A percentile compares a stretch with the other conserved stretches of the same genome.
phyloP scores from a whole-genome alignment of 2,113 vertebrate genomes.

The Lampris incognitus region DNA sequence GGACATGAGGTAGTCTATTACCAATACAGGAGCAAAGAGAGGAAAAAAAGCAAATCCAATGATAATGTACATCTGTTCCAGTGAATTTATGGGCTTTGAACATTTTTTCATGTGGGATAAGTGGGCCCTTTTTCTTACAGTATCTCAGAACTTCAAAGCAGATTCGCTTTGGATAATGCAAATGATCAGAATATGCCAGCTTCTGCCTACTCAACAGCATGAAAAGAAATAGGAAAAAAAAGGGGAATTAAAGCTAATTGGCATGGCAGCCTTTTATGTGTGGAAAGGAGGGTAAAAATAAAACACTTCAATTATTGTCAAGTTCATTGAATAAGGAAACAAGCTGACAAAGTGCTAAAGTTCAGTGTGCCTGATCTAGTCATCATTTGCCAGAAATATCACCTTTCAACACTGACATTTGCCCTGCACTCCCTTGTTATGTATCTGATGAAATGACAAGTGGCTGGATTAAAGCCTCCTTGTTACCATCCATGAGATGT shows the following conservation, averaged over 20 bases:
- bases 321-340: conserved; percentile 78
- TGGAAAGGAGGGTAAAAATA: conserved; percentile 76
- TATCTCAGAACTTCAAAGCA: conserved; percentile 99
- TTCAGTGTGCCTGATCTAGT: conserved; percentile 52
- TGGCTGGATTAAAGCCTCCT: conserved; percentile 50
- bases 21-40: conserved; percentile 88
- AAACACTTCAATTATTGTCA: conserved; percentile 78
- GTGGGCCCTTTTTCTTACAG: conserved; percentile 95
- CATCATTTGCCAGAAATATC: conserved; percentile 46
- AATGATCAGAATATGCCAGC: conserved; percentile 96
- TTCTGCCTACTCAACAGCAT: conserved; percentile 85
- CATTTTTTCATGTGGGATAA: conserved; percentile 94
- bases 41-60: conserved; percentile 91
- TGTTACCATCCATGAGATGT: conserved; percentile 28
- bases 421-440: conserved; percentile 22
- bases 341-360: conserved; percentile 67
- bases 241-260: conserved; percentile 91
- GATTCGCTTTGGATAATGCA: conserved; percentile 97
- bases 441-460: conserved; percentile 64
- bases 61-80: conserved; percentile 99
- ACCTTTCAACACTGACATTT: conserved; percentile 59
- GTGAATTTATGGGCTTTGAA: conserved; percentile 99
- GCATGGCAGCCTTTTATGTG: conserved; percentile 93
- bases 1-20: conserved; percentile 91
- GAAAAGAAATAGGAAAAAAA: conserved; percentile 80